Base-by-base conservation (phyloP, 1,140 invertebrate genomes). In the Zaprionus ornatus region DNA sequence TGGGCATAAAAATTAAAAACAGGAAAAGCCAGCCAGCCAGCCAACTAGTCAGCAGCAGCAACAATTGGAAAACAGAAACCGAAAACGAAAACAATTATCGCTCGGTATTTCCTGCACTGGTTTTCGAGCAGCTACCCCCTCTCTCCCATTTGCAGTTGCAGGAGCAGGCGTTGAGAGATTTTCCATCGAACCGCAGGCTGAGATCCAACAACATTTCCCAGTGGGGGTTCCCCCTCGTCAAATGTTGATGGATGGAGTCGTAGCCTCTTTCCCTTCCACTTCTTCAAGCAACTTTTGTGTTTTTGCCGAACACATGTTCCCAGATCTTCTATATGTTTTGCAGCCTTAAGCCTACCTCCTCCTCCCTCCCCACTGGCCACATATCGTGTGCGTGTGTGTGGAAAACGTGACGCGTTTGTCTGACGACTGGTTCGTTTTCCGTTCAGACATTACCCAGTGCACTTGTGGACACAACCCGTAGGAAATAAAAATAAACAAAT, bases 261-360 rank as follows among this genome's bases (percentile, higher is more conserved):
- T 77, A 61, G 61, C 21, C 35, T 73, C 23, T 61, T n/a, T 37
- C 37, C 52, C 27, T 12, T 23, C 25, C 32, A 45, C 37, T n/a
- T 17, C 40, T 17, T 37, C 13, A 4, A 15, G 13, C 35, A 12
- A 37, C 35, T 37, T 19, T 29, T 52, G 40, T 45, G 40, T 45
- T 35, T 13, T 13, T 29, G 21, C 21, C 17, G 78, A 19, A 86
- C 76, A 82, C 69, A 85, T 85, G 82, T 74, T 65, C 60, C 69
- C 79, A 87, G 72, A 86, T 71, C 86, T 82, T 74, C 82, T 79
- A 87, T 87, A 87, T 87, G 83, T 69, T 65, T 40, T 62, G 55
- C 57, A 57, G 25, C 15, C 13, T 32, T 13, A 13, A 55, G 3
- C 7, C 15, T 17, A 15, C 10, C 7, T 19, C 40, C 19, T 52